phyloP scores from a whole-genome alignment of 2,888 invertebrate genomes.

The Hypercompe scribonia region DNA sequence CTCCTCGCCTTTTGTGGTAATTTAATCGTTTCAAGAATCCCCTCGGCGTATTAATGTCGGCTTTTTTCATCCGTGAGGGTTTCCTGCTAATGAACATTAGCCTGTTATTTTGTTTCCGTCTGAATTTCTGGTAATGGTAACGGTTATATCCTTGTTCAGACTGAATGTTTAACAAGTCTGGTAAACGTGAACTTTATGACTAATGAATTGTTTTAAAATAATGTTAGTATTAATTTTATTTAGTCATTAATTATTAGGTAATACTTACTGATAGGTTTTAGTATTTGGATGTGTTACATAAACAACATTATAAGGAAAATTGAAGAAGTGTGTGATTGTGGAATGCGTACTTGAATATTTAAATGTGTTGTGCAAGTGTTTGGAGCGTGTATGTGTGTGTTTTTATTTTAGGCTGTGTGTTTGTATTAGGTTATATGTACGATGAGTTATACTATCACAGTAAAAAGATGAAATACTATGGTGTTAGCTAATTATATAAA shows the following conservation, averaged over 20 bases:
- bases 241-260: neutral
- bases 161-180: conserved; percentile 5
- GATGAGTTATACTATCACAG: too few relatives aligned
- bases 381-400: too few relatives aligned
- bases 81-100: conserved; percentile 61
- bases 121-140: conserved; percentile 19
- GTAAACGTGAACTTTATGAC: neutral
- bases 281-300: neutral
- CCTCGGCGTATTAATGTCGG: conserved; percentile 54
- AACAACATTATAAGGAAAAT: neutral
- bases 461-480: too few relatives aligned
- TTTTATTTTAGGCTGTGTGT: too few relatives aligned
- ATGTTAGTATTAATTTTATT: neutral
- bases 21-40: conserved; percentile 73
- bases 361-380: too few relatives aligned
- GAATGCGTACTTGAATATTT: too few relatives aligned
- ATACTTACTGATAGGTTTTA: neutral
- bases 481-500: too few relatives aligned
- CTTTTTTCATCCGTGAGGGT: conserved; percentile 51
- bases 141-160: neutral
- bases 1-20: conserved; percentile 73
- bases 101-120: conserved; percentile 50
- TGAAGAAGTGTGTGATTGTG: too few relatives aligned
- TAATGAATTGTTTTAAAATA: neutral
- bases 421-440: too few relatives aligned